Conservation (phyloP, 1,140 invertebrate species). For the Pararge aegeria region DNA sequence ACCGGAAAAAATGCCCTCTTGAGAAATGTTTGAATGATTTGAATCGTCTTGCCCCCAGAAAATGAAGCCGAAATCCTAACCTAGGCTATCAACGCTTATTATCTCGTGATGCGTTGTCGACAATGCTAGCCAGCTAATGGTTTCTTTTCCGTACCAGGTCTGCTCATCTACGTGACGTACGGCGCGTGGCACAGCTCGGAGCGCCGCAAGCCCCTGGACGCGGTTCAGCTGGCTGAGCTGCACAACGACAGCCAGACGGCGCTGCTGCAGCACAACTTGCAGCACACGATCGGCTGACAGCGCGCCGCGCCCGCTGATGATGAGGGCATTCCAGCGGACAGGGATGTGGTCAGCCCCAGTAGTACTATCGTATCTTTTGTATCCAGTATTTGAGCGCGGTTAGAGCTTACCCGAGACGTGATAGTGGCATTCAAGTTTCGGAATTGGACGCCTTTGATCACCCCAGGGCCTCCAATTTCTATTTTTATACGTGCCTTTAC, state of each 20-base stretch:
- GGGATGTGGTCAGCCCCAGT: constrained; percentile 39
- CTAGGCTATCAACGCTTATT: no score
- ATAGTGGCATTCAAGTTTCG: no score
- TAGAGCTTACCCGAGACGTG: no score
- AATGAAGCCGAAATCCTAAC: no score
- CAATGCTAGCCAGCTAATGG: no score
- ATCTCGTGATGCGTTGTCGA: no score
- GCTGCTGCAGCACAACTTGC: constrained; percentile 40
- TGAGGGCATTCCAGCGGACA: background rate
- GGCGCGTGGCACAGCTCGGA: constrained; percentile 81
- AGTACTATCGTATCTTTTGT: constrained; percentile 57
- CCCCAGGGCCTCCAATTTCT: no score
- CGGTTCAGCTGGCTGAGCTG: constrained; percentile 43
- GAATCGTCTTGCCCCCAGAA: no score
- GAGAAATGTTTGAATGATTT: no score
- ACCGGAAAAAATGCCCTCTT: no score
- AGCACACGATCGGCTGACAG: constrained; percentile 59
- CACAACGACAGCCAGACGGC: constrained; percentile 59
- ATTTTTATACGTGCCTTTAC: no score
- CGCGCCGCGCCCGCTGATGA: background rate
- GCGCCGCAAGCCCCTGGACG: constrained; percentile 53
- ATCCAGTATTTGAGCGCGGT: constrained; percentile 51
- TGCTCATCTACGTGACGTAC: constrained; percentile 81
- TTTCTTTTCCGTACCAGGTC: constrained; percentile 50
- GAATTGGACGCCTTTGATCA: no score